Conservation (phyloP, 2,797 vertebrate genomes). For the Nannoperca australis region DNA sequence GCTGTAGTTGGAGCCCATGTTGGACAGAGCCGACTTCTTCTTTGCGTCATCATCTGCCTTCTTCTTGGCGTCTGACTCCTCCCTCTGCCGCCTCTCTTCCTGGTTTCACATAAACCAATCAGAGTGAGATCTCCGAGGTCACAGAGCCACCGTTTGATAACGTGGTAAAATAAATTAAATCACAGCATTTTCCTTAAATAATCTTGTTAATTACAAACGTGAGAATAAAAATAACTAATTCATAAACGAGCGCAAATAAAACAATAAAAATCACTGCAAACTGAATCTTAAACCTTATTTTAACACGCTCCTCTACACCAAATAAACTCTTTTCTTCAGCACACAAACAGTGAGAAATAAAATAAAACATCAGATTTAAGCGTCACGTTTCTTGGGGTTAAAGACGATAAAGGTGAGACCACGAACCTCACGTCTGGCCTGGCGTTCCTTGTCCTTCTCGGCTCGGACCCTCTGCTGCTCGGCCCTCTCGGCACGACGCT, state of each 20-base stretch:
- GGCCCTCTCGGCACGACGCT: constrained; percentile 94
- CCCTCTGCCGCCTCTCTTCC: constrained; percentile 95
- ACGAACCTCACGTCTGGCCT: constrained; percentile 92
- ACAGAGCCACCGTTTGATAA: neutral
- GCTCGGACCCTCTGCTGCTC: constrained; percentile 94
- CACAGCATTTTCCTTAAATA: too few species aligned
- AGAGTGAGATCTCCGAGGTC: constrained; percentile 28
- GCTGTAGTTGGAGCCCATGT: constrained; percentile 96
- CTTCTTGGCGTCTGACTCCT: constrained; percentile 92
- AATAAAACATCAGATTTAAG: neutral
- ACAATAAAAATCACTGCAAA: too few species aligned
- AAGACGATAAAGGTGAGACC: neutral
- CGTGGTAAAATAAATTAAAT: too few species aligned
- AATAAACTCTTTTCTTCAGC: neutral
- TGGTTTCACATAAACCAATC: constrained; percentile 59
- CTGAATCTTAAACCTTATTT: neutral
- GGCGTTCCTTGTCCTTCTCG: constrained; percentile 97
- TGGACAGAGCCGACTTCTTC: constrained; percentile 97
- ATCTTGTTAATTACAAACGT: too few species aligned
- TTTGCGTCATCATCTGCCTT: constrained; percentile 93
- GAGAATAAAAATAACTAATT: too few species aligned
- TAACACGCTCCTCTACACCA: neutral
- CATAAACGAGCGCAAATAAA: too few species aligned
- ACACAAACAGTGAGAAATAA: neutral
- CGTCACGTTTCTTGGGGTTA: neutral